Evolutionary conservation across 2,888 invertebrate species (phyloP), one percentile per base, ranked within the genome.

Genomic region (Volucella inanis): DNA sequence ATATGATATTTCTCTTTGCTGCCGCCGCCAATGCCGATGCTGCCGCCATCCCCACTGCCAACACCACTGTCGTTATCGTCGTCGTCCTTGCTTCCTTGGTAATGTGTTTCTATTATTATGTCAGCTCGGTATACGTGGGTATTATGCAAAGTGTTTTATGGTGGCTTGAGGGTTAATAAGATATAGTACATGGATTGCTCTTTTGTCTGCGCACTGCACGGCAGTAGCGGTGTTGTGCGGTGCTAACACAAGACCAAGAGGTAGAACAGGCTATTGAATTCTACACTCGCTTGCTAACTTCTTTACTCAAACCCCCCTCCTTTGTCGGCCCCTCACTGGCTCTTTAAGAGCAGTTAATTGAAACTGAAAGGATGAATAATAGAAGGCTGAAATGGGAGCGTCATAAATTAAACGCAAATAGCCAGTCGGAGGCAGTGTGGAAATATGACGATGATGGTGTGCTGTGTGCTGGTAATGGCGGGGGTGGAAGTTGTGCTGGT

Each of bases 331-430:
- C 54, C 70, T 57, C 67, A 65, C 55, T 68, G 72, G 39, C 68
- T 84, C 64, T 87, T 87, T 84, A 87, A 87, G 79, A 87, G 86
- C 78, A 87, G 87, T 88, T 88, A 88, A 88, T 88, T 88, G 88
- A 88, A 88, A 88, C 87, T 88, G 88, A 88, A 88, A 88, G 87
- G 87, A 88, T 88, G 87, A 88, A 88, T 88, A 88, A 88, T 88
- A 87, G 87, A 85, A 87, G 88, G 85, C 83, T 84, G 87, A 87
- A 82, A 78, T 78, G 78, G 82, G 74, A 81, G 82, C 82, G 74
- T 50, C 82, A 87, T 83, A 87, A 87, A 87, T 83, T 83, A 83
- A 78, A 82, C 82, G 70, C 86, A 82, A 82, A 82, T 78, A 78
- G 74, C 81, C 78, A 74, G 77, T 83, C 78, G 65, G 64, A 82